These are phyloP conservation scores for Pachydiplax longipennis DNA, from an alignment of 2,888 invertebrate genomes.

Conservation along the genomic window DNA sequence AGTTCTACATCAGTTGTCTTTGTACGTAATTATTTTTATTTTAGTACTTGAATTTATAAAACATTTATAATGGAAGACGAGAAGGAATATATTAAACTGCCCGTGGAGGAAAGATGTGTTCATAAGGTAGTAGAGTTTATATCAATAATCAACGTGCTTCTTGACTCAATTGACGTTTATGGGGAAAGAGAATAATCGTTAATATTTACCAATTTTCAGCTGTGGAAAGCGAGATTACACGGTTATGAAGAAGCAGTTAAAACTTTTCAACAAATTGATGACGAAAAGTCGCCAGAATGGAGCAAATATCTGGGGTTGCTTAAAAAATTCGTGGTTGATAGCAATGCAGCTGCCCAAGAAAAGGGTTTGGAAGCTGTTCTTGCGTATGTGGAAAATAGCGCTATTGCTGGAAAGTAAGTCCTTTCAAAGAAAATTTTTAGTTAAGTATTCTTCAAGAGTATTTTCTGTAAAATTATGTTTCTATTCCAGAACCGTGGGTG, in stretches of 20 bases:
- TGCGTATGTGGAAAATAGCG: constrained; percentile 91
- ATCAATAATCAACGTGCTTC: not conserved
- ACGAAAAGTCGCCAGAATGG: constrained; percentile 95
- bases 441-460: not conserved
- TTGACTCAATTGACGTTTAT: not conserved
- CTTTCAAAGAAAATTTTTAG: not conserved
- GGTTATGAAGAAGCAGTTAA: constrained; percentile 95
- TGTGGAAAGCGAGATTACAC: constrained; percentile 93
- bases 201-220: constrained; percentile 58
- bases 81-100: constrained; percentile 85
- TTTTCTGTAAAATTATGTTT: not conserved
- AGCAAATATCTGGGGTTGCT: constrained; percentile 87
- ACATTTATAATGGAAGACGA: constrained; percentile 76
- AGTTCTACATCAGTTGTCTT: not conserved
- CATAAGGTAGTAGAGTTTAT: constrained; percentile 72
- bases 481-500: constrained; percentile 74
- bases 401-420: constrained; percentile 77
- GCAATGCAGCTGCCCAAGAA: constrained; percentile 94
- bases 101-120: constrained; percentile 88
- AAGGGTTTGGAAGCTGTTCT: constrained; percentile 92
- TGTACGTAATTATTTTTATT: not conserved
- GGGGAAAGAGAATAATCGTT: not conserved
- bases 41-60: not conserved
- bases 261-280: constrained; percentile 84
- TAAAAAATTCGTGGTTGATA: constrained; percentile 93